Evolutionary conservation across 2,797 vertebrate species (phyloP).

Genomic region (Phrynocephalus vlangalii): DNA sequence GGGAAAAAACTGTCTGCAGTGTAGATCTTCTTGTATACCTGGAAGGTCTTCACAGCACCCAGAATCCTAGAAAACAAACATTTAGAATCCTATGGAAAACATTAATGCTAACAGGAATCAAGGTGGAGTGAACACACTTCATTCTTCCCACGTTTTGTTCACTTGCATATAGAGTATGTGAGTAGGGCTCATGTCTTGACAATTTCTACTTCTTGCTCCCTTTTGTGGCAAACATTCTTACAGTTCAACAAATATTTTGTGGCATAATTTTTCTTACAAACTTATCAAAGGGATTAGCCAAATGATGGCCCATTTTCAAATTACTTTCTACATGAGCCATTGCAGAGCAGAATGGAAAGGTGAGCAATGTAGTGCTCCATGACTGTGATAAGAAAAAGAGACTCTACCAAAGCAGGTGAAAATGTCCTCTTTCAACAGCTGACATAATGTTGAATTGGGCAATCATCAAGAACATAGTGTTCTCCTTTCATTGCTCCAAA

Average conservation of each 20-base stretch:
- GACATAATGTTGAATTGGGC: constrained; percentile 66
- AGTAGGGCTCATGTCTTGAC: neutral
- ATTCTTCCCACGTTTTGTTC: too few species aligned
- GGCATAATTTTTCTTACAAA: constrained; percentile 27
- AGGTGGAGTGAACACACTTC: too few species aligned
- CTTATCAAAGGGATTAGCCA: constrained; percentile 51
- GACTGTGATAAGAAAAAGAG: constrained; percentile 61
- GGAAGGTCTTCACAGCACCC: too few species aligned
- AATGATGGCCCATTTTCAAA: constrained; percentile 53
- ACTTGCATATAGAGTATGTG: too few species aligned
- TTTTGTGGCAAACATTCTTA: constrained; percentile 31
- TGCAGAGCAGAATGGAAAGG: constrained; percentile 66
- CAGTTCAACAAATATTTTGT: constrained; percentile 7
- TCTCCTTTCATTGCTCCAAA: constrained; percentile 24
- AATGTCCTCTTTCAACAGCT: constrained; percentile 50
- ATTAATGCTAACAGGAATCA: too few species aligned
- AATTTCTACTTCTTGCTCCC: neutral
- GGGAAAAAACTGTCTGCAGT: too few species aligned
- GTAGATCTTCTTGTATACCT: too few species aligned
- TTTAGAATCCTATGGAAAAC: too few species aligned
- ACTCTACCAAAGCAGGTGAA: constrained; percentile 57
- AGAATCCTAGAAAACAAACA: too few species aligned
- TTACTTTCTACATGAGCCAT: constrained; percentile 56
- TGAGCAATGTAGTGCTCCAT: constrained; percentile 50
- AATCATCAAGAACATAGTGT: constrained; percentile 20